These are phyloP conservation scores for Melanotaenia maccullochi DNA, from an alignment of 2,797 vertebrate species.

Conservation along the genomic window DNA sequence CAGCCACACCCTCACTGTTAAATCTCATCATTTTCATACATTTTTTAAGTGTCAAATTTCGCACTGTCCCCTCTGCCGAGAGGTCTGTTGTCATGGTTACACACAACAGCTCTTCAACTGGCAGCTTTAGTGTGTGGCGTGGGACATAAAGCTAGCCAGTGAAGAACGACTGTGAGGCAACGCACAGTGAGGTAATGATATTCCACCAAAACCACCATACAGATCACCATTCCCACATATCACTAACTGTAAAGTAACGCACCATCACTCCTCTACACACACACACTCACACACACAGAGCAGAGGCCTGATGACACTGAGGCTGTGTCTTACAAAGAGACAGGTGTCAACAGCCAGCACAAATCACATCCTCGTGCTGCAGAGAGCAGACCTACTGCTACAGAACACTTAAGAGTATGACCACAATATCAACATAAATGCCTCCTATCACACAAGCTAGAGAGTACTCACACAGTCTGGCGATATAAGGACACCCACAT, in stretches of 20 bases:
- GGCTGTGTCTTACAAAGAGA: slow-evolving; percentile 74
- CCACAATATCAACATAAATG: slow-evolving; percentile 41
- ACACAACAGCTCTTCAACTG: slow-evolving; percentile 93
- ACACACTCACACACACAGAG: slow-evolving; percentile 23
- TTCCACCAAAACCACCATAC: slow-evolving; percentile 20
- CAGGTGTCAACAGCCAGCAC: slow-evolving; percentile 78
- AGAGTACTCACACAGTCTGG: slow-evolving; percentile 7
- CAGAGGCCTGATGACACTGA: slow-evolving; percentile 63
- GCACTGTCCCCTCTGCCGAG: slow-evolving; percentile 39
- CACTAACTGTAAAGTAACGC: slow-evolving; percentile 12
- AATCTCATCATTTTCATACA: slow-evolving; percentile 5
- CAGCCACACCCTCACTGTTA: slow-evolving; percentile 18
- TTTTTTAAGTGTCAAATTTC: slow-evolving; percentile 22
- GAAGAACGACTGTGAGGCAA: slow-evolving; percentile 91
- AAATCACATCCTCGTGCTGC: slow-evolving; percentile 80
- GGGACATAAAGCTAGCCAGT: slow-evolving; percentile 90
- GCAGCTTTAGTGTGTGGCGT: slow-evolving; percentile 85
- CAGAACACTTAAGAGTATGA: slow-evolving; percentile 51
- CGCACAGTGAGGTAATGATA: slow-evolving; percentile 63
- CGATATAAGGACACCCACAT: slow-evolving; percentile 2
- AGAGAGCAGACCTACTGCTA: slow-evolving; percentile 43
- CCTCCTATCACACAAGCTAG: slow-evolving; percentile 16
- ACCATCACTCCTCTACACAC: slow-evolving; percentile 4
- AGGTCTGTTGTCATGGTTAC: slow-evolving; percentile 84
- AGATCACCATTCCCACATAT: slow-evolving; percentile 52